phyloP scores from a whole-genome alignment of 2,113 vertebrate genomes.

The Tupaia chinensis region DNA sequence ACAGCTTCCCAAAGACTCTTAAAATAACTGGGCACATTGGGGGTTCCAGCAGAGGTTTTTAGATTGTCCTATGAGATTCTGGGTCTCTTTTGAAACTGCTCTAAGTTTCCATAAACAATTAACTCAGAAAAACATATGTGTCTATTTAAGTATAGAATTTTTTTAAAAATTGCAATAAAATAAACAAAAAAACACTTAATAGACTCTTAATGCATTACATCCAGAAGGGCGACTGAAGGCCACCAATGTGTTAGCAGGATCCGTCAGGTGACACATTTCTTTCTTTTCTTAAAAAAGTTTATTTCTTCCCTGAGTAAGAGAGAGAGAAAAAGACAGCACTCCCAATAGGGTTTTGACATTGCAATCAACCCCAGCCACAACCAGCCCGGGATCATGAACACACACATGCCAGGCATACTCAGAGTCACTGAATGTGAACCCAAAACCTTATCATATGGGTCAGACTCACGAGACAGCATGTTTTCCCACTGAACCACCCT shows the following conservation, averaged over 20 bases:
- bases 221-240: neutral
- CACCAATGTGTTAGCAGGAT: slow-evolving; percentile 5
- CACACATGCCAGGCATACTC: too few species aligned
- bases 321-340: too few species aligned
- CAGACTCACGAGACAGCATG: too few species aligned
- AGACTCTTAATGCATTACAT: neutral
- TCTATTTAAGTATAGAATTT: neutral
- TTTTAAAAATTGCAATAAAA: slow-evolving; percentile 46
- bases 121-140: neutral
- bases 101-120: slow-evolving; percentile 36
- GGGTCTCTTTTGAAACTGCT: slow-evolving; percentile 13
- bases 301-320: too few species aligned
- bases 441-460: too few species aligned
- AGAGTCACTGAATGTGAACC: too few species aligned
- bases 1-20: slow-evolving; percentile 46
- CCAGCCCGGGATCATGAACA: too few species aligned
- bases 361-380: too few species aligned
- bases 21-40: slow-evolving; percentile 55
- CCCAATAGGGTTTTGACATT: too few species aligned
- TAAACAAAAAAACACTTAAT: neutral
- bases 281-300: neutral
- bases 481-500: too few species aligned
- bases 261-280: neutral
- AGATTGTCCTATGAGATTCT: slow-evolving; percentile 2
- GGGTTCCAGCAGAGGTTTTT: slow-evolving; percentile 16